Percentiles rank a stretch among this genome's conserved stretches.
These are phyloP conservation scores for Tribolium castaneum DNA, from an alignment of 1,140 invertebrate genomes.

Conservation along the genomic window DNA sequence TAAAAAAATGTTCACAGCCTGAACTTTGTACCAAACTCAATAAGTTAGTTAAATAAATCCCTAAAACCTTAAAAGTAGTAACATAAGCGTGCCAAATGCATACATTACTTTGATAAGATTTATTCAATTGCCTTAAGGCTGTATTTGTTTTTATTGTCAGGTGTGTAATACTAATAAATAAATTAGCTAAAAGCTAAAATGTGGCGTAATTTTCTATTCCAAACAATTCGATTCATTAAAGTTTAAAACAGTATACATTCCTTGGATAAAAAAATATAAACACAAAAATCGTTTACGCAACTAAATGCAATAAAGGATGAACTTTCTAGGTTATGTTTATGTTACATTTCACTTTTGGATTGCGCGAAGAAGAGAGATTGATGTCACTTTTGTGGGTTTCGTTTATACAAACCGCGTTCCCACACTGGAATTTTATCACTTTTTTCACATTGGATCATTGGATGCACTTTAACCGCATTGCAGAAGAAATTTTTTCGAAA, in stretches of 20 bases:
- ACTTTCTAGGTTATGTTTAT: constrained; percentile 39
- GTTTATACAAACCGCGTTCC: constrained; percentile 30
- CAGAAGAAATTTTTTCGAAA: background rate
- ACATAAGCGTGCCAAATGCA: background rate
- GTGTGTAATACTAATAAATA: background rate
- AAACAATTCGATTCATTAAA: background rate
- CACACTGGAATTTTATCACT: constrained; percentile 3
- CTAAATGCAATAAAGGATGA: constrained; percentile 22
- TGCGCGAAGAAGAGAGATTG: constrained; percentile 23
- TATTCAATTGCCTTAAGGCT: background rate
- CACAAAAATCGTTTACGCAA: constrained; percentile 20
- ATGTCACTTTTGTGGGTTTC: constrained; percentile 31
- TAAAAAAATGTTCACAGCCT: no score
- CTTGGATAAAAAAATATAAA: constrained; percentile 9
- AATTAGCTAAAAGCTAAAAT: background rate
- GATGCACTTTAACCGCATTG: background rate
- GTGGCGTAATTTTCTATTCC: background rate
- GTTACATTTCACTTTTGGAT: constrained; percentile 27
- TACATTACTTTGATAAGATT: background rate
- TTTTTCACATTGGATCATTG: background rate
- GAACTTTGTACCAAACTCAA: no score
- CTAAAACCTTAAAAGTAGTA: background rate
- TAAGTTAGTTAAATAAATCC: background rate
- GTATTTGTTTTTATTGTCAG: background rate
- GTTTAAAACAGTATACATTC: background rate